These are phyloP conservation scores for Gopherus flavomarginatus DNA, from an alignment of 2,113 vertebrate species.

Conservation along the genomic window DNA sequence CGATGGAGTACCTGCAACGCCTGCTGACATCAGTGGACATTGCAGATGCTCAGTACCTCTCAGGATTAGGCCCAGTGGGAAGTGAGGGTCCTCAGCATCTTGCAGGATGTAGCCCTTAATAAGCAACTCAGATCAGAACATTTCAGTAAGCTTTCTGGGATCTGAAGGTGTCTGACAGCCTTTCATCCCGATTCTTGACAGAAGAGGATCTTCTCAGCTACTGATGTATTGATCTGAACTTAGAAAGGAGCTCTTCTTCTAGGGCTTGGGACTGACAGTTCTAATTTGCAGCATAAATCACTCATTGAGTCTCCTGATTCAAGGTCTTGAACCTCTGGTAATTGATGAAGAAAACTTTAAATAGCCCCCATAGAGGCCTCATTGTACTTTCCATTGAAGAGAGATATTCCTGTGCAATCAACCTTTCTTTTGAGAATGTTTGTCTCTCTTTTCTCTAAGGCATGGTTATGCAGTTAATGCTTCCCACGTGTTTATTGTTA, in stretches of 20 bases:
- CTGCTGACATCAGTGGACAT: neutral
- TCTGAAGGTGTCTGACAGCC: conserved; percentile 1
- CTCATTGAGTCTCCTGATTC: neutral
- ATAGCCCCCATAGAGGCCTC: neutral
- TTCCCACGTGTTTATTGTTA: neutral
- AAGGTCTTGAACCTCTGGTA: neutral
- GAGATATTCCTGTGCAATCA: neutral
- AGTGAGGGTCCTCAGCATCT: neutral
- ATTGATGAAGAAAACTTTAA: conserved; percentile 25
- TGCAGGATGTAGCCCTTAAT: neutral
- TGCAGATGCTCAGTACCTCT: neutral
- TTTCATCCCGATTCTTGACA: conserved; percentile 13
- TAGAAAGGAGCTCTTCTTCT: neutral
- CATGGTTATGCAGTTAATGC: neutral
- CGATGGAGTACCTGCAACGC: neutral
- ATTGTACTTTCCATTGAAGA: neutral
- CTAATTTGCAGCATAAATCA: conserved; percentile 31
- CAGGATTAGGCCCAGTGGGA: neutral
- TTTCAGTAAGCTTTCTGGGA: neutral
- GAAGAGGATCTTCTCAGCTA: neutral
- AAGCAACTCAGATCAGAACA: neutral
- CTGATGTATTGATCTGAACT: conserved; percentile 11
- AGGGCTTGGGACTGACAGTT: conserved; percentile 7
- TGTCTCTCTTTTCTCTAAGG: neutral
- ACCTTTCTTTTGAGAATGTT: neutral